These are phyloP conservation scores for Lordiphosa stackelbergi DNA, from an alignment of 1,140 invertebrate species.

Conservation along the genomic window DNA sequence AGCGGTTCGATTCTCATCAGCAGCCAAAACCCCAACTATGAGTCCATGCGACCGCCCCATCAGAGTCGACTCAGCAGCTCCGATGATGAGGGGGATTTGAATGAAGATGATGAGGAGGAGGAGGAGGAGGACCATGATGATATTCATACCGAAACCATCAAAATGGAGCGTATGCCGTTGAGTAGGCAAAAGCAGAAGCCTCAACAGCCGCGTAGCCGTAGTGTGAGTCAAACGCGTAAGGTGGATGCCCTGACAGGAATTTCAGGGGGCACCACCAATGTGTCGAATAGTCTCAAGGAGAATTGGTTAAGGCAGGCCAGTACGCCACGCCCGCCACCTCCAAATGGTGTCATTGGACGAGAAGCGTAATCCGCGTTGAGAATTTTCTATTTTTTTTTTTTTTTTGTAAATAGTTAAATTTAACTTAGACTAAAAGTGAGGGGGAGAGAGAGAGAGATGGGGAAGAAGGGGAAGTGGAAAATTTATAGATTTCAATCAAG, in stretches of 20 bases:
- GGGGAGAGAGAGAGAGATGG: neutral
- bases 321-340: slow-evolving; percentile 52
- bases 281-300: slow-evolving; percentile 61
- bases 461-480: no score
- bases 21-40: slow-evolving; percentile 63
- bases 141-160: slow-evolving; percentile 56
- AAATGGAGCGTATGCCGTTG: slow-evolving; percentile 67
- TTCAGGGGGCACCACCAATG: slow-evolving; percentile 31
- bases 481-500: no score
- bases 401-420: slow-evolving; percentile 31
- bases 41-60: slow-evolving; percentile 34
- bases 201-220: slow-evolving; percentile 42
- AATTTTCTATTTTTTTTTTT: neutral
- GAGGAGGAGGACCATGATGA: slow-evolving; percentile 52
- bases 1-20: slow-evolving; percentile 5
- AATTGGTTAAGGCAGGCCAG: slow-evolving; percentile 57
- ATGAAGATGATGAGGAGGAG: slow-evolving; percentile 33
- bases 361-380: slow-evolving; percentile 46
- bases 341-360: slow-evolving; percentile 73
- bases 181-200: slow-evolving; percentile 38
- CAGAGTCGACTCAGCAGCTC: slow-evolving; percentile 25
- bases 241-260: slow-evolving; percentile 20
- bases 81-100: slow-evolving; percentile 36
- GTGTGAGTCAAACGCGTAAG: slow-evolving; percentile 49
- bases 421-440: slow-evolving; percentile 4